A percentile compares a stretch with the other conserved stretches of the same genome.
Conservation (phyloP, 2,888 invertebrate species). For the Drosophila planitibia region DNA sequence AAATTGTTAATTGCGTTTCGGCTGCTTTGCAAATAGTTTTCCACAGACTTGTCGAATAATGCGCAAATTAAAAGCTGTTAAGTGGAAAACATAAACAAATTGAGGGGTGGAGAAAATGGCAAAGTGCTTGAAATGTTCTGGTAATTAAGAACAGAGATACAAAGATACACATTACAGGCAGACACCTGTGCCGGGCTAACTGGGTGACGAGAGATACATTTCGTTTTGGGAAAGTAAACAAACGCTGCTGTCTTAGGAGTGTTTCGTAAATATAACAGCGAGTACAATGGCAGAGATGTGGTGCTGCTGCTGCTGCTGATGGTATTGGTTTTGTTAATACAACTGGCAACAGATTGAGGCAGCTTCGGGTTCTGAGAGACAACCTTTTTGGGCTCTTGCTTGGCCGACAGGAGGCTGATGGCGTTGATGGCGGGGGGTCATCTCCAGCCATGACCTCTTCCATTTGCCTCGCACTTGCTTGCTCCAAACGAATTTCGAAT, state of each 20-base stretch:
- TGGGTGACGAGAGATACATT: constrained; percentile 41
- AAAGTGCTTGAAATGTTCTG: constrained; percentile 2
- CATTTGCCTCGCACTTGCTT: constrained; percentile 36
- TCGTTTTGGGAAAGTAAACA: constrained; percentile 51
- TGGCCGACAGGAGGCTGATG: constrained; percentile 14
- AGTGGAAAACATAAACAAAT: constrained; percentile 24
- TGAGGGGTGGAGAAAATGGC: constrained; percentile 14
- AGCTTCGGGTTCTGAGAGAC: constrained; percentile 55
- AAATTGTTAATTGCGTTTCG: constrained; percentile 43
- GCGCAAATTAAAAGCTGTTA: constrained; percentile 44
- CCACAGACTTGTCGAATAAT: constrained; percentile 27
- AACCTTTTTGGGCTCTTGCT: constrained; percentile 38
- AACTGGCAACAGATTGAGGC: constrained; percentile 50
- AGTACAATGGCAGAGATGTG: constrained; percentile 28
- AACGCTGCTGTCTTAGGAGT: constrained; percentile 51
- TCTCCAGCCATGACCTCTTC: constrained; percentile 54
- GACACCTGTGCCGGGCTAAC: constrained; percentile 14
- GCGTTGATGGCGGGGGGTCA: constrained; percentile 30
- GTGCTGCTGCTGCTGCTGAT: not conserved
- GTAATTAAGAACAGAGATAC: constrained; percentile 32
- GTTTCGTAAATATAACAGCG: constrained; percentile 53
- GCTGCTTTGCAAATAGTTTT: constrained; percentile 36
- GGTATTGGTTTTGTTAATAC: constrained; percentile 8
- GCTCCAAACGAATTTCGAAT: constrained; percentile 15
- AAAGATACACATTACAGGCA: constrained; percentile 3